These are phyloP conservation scores for Hippocampus zosterae DNA, from an alignment of 2,113 vertebrate genomes.

Conservation along the genomic window DNA sequence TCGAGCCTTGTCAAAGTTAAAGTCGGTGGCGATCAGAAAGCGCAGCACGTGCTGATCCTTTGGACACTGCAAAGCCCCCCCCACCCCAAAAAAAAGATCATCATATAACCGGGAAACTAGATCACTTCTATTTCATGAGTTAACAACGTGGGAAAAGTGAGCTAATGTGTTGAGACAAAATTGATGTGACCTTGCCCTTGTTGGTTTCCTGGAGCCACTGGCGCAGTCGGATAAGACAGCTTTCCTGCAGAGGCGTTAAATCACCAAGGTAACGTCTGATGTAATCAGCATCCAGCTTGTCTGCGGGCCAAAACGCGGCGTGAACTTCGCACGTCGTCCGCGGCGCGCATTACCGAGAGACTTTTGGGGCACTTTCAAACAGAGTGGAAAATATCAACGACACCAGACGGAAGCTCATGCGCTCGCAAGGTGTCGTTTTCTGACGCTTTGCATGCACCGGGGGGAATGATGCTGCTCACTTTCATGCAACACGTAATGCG, in stretches of 20 bases:
- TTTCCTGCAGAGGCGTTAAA: conserved; percentile 92
- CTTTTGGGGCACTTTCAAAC: neutral
- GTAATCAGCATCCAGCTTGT: conserved; percentile 94
- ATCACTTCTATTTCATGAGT: neutral
- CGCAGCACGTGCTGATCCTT: conserved; percentile 95
- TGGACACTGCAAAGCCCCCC: conserved; percentile 76
- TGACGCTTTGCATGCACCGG: neutral
- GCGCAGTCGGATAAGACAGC: conserved; percentile 90
- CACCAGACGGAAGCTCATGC: neutral
- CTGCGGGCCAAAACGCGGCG: conserved; percentile 61
- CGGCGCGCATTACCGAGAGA: neutral
- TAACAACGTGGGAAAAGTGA: neutral
- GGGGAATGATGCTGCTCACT: neutral
- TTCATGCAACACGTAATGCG: neutral
- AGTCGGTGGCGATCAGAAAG: conserved; percentile 89
- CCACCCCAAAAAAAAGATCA: neutral
- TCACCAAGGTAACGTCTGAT: conserved; percentile 93
- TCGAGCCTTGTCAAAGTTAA: conserved; percentile 89
- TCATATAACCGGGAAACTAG: neutral
- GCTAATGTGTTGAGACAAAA: conserved; percentile 8
- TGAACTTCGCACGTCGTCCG: conserved; percentile 18
- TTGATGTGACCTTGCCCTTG: conserved; percentile 87
- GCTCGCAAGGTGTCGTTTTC: neutral
- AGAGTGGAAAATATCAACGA: neutral
- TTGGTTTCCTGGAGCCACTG: conserved; percentile 94